Conservation (phyloP, 2,888 invertebrate species). For the Pammene aurita region DNA sequence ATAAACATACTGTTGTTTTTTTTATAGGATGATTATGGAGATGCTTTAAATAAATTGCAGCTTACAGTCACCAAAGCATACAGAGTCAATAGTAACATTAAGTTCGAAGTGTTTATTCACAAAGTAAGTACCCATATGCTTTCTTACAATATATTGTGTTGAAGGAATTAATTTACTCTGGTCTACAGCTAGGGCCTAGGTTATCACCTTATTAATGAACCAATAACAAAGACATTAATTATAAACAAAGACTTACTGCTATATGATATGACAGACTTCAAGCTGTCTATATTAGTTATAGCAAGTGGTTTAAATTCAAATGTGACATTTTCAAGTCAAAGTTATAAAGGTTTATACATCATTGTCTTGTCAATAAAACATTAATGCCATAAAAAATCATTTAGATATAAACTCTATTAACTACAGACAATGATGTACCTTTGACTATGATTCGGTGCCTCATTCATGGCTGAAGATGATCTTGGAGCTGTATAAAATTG, state of each 20-base stretch:
- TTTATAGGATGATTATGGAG: conserved; percentile 96
- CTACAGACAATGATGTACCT: no score
- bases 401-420: no score
- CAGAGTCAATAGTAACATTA: conserved; percentile 97
- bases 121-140: conserved; percentile 83
- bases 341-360: no score
- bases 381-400: no score
- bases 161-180: background rate
- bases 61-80: conserved; percentile 97
- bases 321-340: no score
- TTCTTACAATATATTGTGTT: conserved; percentile 6
- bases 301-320: no score
- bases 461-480: no score
- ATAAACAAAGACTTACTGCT: background rate
- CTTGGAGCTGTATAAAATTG: no score
- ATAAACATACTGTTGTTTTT: background rate
- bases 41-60: conserved; percentile 96
- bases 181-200: background rate
- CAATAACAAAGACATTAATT: conserved; percentile 7
- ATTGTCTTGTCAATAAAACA: no score
- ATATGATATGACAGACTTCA: background rate
- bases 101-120: conserved; percentile 99
- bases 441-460: no score
- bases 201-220: conserved; percentile 20
- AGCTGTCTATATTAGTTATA: no score